Percentiles rank a stretch among this genome's conserved stretches.
Evolutionary conservation across 37 sponge, comb jelly and placozoan species (phyloP).

Genomic region (Geodia barretti): DNA sequence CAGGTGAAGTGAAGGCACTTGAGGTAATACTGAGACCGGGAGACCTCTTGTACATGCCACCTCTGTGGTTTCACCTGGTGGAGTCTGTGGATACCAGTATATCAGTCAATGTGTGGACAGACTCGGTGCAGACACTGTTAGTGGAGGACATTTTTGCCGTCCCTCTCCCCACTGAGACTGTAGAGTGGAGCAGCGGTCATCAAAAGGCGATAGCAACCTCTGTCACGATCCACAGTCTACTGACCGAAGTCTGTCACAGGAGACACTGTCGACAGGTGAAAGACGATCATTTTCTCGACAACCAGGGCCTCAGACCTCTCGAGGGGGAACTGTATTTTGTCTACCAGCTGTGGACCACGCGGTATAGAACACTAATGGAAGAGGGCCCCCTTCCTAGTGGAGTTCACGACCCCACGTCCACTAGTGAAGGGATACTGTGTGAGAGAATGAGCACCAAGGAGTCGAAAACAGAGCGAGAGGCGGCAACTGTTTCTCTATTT

Average conservation of each 20-base stretch:
- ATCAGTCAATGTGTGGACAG: slow-evolving; percentile 92
- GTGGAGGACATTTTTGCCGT: slow-evolving; percentile 51
- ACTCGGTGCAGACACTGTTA: slow-evolving; percentile 55
- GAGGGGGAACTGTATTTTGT: slow-evolving; percentile 40
- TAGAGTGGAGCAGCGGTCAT: slow-evolving; percentile 19
- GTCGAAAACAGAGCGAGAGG: not conserved
- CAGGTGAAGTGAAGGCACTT: slow-evolving; percentile 32
- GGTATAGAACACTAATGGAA: slow-evolving; percentile 61
- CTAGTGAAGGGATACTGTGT: slow-evolving; percentile 31
- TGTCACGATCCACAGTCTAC: slow-evolving; percentile 15
- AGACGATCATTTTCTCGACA: slow-evolving; percentile 20
- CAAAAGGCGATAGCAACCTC: slow-evolving; percentile 22
- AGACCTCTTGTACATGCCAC: slow-evolving; percentile 87
- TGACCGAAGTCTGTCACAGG: slow-evolving; percentile 36
- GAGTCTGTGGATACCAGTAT: slow-evolving; percentile 78
- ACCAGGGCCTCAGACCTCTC: not conserved
- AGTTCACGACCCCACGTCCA: not conserved
- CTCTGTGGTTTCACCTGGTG: slow-evolving; percentile 91
- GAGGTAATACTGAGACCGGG: slow-evolving; percentile 78
- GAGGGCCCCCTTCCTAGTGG: slow-evolving; percentile 21
- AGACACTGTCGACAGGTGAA: slow-evolving; percentile 12
- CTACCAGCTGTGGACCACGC: slow-evolving; percentile 48
- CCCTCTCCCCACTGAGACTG: slow-evolving; percentile 28
- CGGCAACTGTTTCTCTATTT: not conserved
- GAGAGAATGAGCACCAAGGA: slow-evolving; percentile 6